Conservation (phyloP, 2,113 vertebrate species). For the Trematocara nigrifrons region DNA sequence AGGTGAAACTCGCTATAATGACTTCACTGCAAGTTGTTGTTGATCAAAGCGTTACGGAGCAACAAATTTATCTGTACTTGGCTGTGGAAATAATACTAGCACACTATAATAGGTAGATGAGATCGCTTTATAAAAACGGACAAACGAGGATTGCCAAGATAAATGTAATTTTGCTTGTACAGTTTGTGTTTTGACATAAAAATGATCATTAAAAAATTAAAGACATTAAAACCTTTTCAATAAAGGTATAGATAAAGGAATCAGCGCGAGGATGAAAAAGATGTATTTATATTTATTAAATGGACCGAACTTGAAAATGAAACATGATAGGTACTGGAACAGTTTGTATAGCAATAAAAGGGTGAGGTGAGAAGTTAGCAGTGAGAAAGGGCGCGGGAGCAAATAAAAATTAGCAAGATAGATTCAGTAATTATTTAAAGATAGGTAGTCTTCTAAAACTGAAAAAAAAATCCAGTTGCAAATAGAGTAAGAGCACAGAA, state of each 20-base stretch:
- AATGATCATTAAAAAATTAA: not conserved
- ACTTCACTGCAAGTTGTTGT: not conserved
- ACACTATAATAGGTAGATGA: not conserved
- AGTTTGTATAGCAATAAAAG: not conserved
- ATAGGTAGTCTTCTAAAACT: not conserved
- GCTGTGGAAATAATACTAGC: not conserved
- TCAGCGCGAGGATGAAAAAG: not conserved
- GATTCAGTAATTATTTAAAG: not conserved
- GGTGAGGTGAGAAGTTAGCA: not conserved
- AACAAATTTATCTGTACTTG: not conserved
- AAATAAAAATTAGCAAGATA: not conserved
- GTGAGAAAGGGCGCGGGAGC: not conserved
- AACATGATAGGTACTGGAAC: not conserved
- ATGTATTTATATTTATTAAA: not conserved
- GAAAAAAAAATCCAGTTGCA: not conserved
- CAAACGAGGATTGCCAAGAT: not conserved
- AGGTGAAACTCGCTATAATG: not conserved
- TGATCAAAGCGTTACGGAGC: not conserved
- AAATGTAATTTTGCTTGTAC: not conserved
- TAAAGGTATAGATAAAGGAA: not conserved
- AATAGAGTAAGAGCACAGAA: not conserved
- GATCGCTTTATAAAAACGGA: not conserved
- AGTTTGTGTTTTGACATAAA: not conserved
- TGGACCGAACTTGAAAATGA: not conserved
- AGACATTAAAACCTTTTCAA: not conserved